Evolutionary conservation across 2,888 invertebrate species (phyloP).

Genomic region (Tinea pellionella): DNA sequence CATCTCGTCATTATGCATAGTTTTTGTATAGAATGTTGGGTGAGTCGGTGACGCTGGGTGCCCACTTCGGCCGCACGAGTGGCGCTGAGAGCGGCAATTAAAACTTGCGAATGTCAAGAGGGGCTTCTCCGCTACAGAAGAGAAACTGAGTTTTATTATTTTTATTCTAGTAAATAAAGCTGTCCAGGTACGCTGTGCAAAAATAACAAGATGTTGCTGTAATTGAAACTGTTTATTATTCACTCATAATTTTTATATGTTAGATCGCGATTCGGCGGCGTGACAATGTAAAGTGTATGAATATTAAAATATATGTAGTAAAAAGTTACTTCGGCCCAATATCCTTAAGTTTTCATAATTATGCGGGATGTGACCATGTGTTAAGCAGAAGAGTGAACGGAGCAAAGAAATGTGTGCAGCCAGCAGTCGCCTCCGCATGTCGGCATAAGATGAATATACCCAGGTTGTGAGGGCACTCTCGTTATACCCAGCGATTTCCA

Average conservation of each 20-base stretch:
- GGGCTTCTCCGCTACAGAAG: conserved; percentile 12
- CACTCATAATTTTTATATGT: background rate
- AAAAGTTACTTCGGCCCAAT: no score
- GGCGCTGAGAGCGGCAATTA: conserved; percentile 59
- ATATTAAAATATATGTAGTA: no score
- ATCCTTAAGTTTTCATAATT: no score
- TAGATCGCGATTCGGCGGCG: background rate
- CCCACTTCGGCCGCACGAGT: conserved; percentile 43
- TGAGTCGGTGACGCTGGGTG: conserved; percentile 32
- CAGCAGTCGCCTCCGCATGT: no score
- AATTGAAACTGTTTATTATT: background rate
- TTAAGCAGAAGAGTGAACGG: no score
- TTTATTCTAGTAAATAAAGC: conserved; percentile 13
- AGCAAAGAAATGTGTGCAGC: no score
- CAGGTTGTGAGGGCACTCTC: no score
- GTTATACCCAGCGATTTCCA: no score
- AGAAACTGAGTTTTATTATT: conserved; percentile 14
- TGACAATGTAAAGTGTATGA: background rate
- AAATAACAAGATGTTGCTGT: background rate
- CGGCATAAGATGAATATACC: no score
- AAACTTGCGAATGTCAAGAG: conserved; percentile 67
- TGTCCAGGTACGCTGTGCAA: background rate
- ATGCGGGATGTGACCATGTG: no score
- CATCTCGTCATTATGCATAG: conserved; percentile 22
- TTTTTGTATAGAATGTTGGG: conserved; percentile 36